Evolutionary conservation across 2,888 invertebrate genomes (phyloP), one percentile per base, ranked within the genome.

Genomic region (Fragum fragum): DNA sequence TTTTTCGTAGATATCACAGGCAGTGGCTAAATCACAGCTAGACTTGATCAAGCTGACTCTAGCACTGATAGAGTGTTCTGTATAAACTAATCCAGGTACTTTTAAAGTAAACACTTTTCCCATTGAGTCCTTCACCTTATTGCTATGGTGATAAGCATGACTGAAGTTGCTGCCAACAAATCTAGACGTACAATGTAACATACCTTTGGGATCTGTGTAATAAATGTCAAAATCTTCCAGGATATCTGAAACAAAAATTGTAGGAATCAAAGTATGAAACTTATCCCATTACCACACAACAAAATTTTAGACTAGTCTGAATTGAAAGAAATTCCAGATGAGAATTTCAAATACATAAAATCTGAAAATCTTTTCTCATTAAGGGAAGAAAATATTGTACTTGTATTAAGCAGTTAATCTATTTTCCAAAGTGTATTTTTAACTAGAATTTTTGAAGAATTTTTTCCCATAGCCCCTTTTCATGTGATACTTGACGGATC

Each of bases 141-240:
- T 74, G 26, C 78, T 75, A 16, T 83, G 69, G 47, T 89, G 87
- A 81, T 93, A 94, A 14, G 87, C 68, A 18, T 81, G 59, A 26
- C 87, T 83, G 53, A 85, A 78, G 14, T 68, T 81, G n/a, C 63
- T 73, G 18, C 89, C 91, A 74, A 91, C 88, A 81, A 90, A 93
- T 55, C 89, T 92, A 1, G 94, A 87, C 28, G 94, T 94, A 61
- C 93, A 93, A 80, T 94, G 94, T 2, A 94, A 74, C 61, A 80
- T 83, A 3, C 57, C 80, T 7, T 61, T 70, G 1, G 83, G 77
- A 1, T 63, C 68, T 21, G 71, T 75, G 69, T 84, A 87, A 26
- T 73, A 77, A 7, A 47, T 47, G 21, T 73, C 61, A 7, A 84
- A 57, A n/a, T 76, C 73, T 26, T 66, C 53, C 0, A 79, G 76